Evolutionary conservation across 2,797 vertebrate genomes (phyloP).

Genomic region (Sebastes minor): DNA sequence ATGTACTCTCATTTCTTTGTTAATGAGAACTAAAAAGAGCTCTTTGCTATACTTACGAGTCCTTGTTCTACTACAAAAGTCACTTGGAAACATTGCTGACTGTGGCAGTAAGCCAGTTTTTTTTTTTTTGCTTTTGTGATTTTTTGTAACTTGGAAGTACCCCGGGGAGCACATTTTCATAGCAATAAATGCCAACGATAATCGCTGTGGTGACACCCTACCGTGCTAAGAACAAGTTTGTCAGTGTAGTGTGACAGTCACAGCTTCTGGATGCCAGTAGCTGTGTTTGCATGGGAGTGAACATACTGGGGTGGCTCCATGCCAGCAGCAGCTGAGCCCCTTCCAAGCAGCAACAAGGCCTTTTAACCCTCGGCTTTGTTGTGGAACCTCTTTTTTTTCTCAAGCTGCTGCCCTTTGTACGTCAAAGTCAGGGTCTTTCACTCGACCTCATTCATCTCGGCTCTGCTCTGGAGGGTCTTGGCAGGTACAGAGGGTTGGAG

Average conservation of each 20-base stretch:
- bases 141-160: not conserved
- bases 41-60: not conserved
- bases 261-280: constrained; percentile 46
- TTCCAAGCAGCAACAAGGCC: constrained; percentile 70
- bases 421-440: constrained; percentile 37
- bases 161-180: constrained; percentile 42
- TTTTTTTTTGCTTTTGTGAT: constrained; percentile 23
- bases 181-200: constrained; percentile 48
- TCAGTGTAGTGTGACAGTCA: constrained; percentile 47
- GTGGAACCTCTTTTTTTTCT: constrained; percentile 60
- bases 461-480: constrained; percentile 31
- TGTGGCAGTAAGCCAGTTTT: not conserved
- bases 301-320: constrained; percentile 57
- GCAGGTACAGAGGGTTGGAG: constrained; percentile 32
- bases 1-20: not conserved
- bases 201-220: constrained; percentile 48
- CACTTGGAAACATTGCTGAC: constrained; percentile 3
- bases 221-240: constrained; percentile 42
- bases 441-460: constrained; percentile 40
- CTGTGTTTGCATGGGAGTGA: constrained; percentile 62
- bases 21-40: not conserved
- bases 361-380: constrained; percentile 54
- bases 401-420: constrained; percentile 33
- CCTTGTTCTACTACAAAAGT: not conserved
- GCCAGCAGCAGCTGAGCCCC: constrained; percentile 70